Percentiles rank a stretch among this genome's conserved stretches.
These are phyloP conservation scores for Neodiprion pinetum DNA, from an alignment of 1,140 invertebrate genomes.

Conservation along the genomic window DNA sequence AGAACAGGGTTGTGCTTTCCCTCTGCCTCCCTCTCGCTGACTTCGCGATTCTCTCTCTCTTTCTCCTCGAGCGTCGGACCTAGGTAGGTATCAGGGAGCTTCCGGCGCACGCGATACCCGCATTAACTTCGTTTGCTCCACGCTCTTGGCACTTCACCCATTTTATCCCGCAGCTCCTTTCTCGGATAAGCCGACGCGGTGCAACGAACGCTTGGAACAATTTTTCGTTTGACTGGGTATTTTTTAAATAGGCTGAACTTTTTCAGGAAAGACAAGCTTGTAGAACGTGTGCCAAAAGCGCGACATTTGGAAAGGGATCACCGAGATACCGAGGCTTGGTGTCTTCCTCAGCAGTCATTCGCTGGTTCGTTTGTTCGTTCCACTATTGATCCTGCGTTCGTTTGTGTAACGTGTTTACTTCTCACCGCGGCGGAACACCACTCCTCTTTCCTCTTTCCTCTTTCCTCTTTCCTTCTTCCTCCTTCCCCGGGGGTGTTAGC, in stretches of 20 bases:
- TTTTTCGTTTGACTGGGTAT: not conserved
- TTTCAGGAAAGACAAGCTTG: not conserved
- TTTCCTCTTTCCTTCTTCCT: conserved; percentile 23
- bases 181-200: conserved; percentile 14
- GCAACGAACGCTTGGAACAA: conserved; percentile 1
- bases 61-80: conserved; percentile 6
- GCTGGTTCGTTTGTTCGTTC: not conserved
- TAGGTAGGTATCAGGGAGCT: conserved; percentile 23
- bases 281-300: not conserved
- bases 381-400: conserved; percentile 44
- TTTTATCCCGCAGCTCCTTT: conserved; percentile 27
- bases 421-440: conserved; percentile 34
- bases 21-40: not conserved
- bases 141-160: conserved; percentile 27
- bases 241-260: not conserved
- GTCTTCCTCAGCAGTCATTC: too few species aligned
- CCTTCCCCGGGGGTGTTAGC: conserved; percentile 17
- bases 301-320: not conserved
- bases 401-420: conserved; percentile 51
- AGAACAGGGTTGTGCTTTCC: not conserved
- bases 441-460: conserved; percentile 37
- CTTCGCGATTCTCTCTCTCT: conserved; percentile 2
- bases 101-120: conserved; percentile 49
- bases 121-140: conserved; percentile 45
- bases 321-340: not conserved